Base-by-base conservation (phyloP, 1,140 invertebrate species). In the Centruroides vittatus region DNA sequence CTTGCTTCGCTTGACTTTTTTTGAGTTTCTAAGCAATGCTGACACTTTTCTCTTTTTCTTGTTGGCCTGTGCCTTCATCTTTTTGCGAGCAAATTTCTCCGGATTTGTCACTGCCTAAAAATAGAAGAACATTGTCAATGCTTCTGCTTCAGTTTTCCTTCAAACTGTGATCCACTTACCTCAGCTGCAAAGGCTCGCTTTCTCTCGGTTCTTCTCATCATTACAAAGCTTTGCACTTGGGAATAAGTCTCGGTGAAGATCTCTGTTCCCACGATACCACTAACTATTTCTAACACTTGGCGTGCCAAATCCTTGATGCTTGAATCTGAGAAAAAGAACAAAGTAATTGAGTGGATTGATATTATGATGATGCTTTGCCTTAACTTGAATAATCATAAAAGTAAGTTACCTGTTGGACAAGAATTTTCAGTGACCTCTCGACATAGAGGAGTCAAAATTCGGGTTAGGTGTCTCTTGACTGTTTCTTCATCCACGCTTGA, bases 241-340 rank as follows among this genome's bases (percentile, higher is more conserved):
- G 78, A 76, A 46, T 85, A 74, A 23, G 80, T 72, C 60, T 75
- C 73, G 11, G 80, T 78, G 67, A 86, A 90, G 3, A 75, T 72
- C 63, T 86, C 82, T 2, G 78, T 68, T 1, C 81, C 83, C 13
- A 86, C 73, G 58, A 78, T 79, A 59, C 80, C 81, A 68, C 85
- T 86, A 5, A 88, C 75, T 34, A 83, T 75, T 13, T 77, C 77
- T 3, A 79, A 74, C 8, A 86, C 81, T 72, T 85, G 82, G 66
- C 83, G 80, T 0, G 84, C 79, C 47, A 84, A 61, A 23, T 49
- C 66, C 58, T 73, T 75, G 46, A 77, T 61, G 9, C 64, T 65
- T 53, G 67, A 58, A 69, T 74, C 73, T 73, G 46, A 5, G 8
- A 41, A 5, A 5, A 41, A 57, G 10, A 55, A 41, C 35, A 62